phyloP scores from a whole-genome alignment of 2,888 invertebrate species.

The Sabellastarte sp. region DNA sequence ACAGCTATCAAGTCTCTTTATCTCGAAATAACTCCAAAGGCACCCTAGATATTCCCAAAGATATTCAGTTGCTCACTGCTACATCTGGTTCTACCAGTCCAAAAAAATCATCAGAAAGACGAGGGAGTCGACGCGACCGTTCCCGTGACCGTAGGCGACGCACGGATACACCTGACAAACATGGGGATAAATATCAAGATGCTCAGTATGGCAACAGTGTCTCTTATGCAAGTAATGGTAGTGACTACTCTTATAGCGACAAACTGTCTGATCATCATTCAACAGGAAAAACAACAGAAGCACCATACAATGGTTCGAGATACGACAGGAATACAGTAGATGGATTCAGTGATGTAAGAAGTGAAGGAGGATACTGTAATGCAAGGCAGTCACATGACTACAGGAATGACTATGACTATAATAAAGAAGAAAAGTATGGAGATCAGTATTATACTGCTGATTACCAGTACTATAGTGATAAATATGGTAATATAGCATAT shows the following conservation, averaged over 20 bases:
- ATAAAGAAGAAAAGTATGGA: background rate
- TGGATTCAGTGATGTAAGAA: background rate
- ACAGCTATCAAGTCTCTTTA: slow-evolving; percentile 79
- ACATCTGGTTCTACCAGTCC: background rate
- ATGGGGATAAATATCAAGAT: background rate
- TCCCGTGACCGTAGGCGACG: background rate
- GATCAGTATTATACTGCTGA: background rate
- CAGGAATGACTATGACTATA: background rate
- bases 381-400: background rate
- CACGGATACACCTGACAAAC: background rate
- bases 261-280: background rate
- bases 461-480: slow-evolving; percentile 7
- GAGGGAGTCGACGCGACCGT: background rate
- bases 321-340: too few species aligned
- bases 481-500: background rate
- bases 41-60: slow-evolving; percentile 2
- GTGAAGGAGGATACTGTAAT: background rate
- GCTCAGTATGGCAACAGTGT: background rate
- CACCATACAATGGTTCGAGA: background rate
- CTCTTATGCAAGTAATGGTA: background rate
- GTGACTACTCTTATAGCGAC: background rate
- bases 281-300: background rate
- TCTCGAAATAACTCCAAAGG: slow-evolving; percentile 54
- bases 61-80: background rate
- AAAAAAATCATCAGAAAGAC: background rate